phyloP scores from a whole-genome alignment of 2,797 vertebrate genomes.

The Muscicapa comitata region DNA sequence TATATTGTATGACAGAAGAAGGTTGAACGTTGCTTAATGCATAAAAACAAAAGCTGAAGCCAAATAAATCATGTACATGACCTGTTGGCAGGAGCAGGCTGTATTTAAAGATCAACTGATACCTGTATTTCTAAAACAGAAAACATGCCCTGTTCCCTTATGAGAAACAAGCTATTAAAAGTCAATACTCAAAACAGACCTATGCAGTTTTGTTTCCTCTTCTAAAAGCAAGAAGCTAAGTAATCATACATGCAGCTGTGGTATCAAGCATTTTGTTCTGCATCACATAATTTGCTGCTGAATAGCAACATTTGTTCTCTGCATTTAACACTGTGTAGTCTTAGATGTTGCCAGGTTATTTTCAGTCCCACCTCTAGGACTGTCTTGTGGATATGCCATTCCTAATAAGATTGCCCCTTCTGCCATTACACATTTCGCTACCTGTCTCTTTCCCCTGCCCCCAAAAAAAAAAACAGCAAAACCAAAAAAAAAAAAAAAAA shows the following conservation, averaged over 20 bases:
- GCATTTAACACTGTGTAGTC: background rate
- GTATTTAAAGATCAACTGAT: constrained; percentile 53
- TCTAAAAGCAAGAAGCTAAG: background rate
- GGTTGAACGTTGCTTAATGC: constrained; percentile 47
- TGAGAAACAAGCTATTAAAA: constrained; percentile 68
- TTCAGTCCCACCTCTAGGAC: background rate
- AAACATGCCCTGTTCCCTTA: constrained; percentile 54
- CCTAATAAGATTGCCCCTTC: background rate
- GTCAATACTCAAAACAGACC: constrained; percentile 50
- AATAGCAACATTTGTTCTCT: background rate
- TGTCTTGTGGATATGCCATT: background rate
- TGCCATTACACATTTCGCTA: background rate
- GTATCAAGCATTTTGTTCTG: background rate
- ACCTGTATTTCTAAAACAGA: constrained; percentile 60
- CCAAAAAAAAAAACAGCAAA: background rate
- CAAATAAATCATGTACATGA: constrained; percentile 54
- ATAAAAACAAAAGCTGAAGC: constrained; percentile 51
- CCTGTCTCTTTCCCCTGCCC: background rate
- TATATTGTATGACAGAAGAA: constrained; percentile 43
- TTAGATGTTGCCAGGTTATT: background rate
- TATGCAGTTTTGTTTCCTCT: constrained; percentile 61
- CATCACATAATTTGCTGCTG: background rate
- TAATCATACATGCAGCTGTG: background rate
- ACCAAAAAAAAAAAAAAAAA: background rate
- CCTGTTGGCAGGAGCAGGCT: constrained; percentile 58